phyloP scores from a whole-genome alignment of 2,888 invertebrate species.

The Amphipoea oculea region DNA sequence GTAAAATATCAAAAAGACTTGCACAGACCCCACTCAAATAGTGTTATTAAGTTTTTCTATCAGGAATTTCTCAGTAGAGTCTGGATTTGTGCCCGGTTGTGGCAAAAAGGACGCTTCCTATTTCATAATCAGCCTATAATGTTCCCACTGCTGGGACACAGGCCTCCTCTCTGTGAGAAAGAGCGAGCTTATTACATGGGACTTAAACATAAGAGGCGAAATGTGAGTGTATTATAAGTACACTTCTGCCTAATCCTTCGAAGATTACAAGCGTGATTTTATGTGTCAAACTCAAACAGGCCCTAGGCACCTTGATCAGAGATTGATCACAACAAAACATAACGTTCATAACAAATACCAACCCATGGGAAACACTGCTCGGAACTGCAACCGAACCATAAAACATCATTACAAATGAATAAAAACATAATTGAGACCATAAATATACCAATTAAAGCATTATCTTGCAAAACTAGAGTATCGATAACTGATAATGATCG shows the following conservation, averaged over 20 bases:
- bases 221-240: background rate
- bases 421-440: conserved; percentile 48
- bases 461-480: conserved; percentile 48
- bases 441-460: conserved; percentile 47
- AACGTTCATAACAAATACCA: conserved; percentile 22
- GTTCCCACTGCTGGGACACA: background rate
- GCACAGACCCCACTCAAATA: background rate
- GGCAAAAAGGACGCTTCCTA: background rate
- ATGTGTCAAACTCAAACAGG: background rate
- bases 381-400: conserved; percentile 41
- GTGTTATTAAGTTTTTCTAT: background rate
- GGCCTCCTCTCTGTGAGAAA: background rate
- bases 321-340: background rate
- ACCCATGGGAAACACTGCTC: conserved; percentile 23
- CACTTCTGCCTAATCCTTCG: background rate
- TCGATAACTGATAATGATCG: conserved; percentile 43
- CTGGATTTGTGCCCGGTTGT: background rate
- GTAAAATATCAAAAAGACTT: too few species aligned
- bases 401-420: conserved; percentile 30
- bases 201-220: background rate
- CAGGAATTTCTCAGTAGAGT: background rate
- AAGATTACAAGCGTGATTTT: background rate
- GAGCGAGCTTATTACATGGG: background rate
- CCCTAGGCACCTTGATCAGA: background rate
- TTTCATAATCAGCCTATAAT: background rate